A percentile compares a stretch with the other conserved stretches of the same genome.
Evolutionary conservation across 2,113 vertebrate species (phyloP).

Genomic region (Corythornis madagascariensis): DNA sequence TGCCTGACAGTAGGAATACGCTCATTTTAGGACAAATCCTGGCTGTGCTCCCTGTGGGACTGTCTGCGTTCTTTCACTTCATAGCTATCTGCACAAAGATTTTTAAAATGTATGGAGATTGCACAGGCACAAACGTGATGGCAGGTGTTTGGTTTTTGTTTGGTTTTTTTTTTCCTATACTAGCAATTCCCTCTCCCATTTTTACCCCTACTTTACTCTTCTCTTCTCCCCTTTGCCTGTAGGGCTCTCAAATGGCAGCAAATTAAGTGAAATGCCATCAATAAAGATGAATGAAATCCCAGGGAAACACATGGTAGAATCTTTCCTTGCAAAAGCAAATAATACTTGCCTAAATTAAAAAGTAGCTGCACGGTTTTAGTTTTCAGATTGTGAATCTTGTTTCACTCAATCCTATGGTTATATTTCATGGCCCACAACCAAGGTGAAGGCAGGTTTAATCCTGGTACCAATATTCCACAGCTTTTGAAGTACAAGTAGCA

Average conservation of each 20-base stretch:
- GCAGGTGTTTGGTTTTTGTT: background rate
- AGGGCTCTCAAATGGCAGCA: conserved; percentile 52
- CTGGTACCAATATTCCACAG: background rate
- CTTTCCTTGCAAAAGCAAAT: conserved; percentile 3
- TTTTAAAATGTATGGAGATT: background rate
- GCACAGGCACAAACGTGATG: background rate
- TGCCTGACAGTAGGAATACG: background rate
- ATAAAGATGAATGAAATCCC: conserved; percentile 59
- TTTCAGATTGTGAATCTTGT: background rate
- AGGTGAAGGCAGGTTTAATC: background rate
- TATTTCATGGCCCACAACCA: background rate
- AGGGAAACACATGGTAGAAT: conserved; percentile 14
- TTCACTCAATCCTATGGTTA: background rate
- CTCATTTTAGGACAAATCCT: background rate
- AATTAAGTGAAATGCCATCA: conserved; percentile 59
- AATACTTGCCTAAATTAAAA: background rate
- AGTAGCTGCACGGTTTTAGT: background rate
- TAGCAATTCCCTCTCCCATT: conserved; percentile 24
- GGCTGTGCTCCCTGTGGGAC: background rate
- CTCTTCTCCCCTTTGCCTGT: conserved; percentile 24
- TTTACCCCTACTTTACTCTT: conserved; percentile 23
- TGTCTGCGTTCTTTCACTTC: background rate
- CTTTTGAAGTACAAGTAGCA: background rate
- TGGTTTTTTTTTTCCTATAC: background rate
- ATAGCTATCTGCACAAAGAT: background rate